Evolutionary conservation across 92 coral and sea anemone genomes (phyloP), one percentile per base, ranked within the genome.

Genomic region (Plumapathes pennacea): DNA sequence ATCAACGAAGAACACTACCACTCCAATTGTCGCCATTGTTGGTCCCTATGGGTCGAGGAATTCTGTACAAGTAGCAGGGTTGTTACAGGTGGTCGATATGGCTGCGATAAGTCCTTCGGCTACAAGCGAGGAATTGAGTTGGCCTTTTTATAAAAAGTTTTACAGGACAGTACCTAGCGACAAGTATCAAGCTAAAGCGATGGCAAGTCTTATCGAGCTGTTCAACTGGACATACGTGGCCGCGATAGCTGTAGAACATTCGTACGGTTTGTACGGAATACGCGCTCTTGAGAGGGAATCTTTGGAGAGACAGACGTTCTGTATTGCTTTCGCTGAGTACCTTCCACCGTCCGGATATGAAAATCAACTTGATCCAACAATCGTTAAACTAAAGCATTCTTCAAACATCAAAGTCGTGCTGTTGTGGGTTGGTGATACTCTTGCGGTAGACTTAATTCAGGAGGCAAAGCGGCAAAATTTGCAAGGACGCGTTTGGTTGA

Each of bases 21-120:
- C 23, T 4, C 74, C 87, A n/a, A 67, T 80, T 39, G 75, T 67
- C 4, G 91, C 83, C 4, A 36, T 83, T 22, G 60, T 85, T 6
- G 86, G 86, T 2, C 91, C 91, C 3, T 74, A 62, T 28, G 81
- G 81, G 2, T 83, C 90, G 2, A 68, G 81, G 6, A 60, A 70
- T 48, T 63, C 91, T 1, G 50, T 85, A 0, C 86, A 79, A 63
- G 91, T 85, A 3, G 91, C 86, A 14, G 86, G 91, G 3, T 44
- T 85, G n/a, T 73, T 78, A 21, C 90, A 78, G 10, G 90, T 84
- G 14, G 82, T 72, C 15, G 69, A 73, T 47, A 74, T 85, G 38
- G 79, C 86, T 3, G 91, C 82, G 1, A 80, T 85, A 20, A 85
- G 87, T 30, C 86, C 91, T 0, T 80, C 91, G 15, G 87, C 91